Evolutionary conservation across 2,888 invertebrate genomes (phyloP), one percentile per base, ranked within the genome.

Genomic region (Gerris lacustris): DNA sequence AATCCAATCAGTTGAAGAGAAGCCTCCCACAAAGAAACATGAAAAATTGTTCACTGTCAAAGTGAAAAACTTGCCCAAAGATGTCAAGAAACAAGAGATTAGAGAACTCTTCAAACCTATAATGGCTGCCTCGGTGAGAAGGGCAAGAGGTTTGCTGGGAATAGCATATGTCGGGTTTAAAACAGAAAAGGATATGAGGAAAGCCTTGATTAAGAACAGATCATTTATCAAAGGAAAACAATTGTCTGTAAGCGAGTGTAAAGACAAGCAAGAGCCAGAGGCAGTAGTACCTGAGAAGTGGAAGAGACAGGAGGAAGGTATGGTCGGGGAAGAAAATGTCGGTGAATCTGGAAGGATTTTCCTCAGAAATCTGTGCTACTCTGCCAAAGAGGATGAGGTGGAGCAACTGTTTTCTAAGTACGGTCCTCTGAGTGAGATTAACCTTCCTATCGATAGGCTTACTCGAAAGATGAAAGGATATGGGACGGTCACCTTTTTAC

Each of bases 331-430:
- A 80, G 94, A 94, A 79, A 86, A 85, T 74, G 89, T 94, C 73
- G 91, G 88, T 0, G 94, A 94, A 79, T 94, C 96, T 75, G 98
- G 98, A 2, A 86, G 91, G 76, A 89, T 98, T 77, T 98, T 94
- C 83, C 84, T 96, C 0, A 85, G 97, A 73, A 98, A 98, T 83
- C 84, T 98, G 72, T 84, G 95, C 0, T 98, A 95, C 79, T 86
- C 88, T 5, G 86, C 89, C 6, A 91, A 88, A 0, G 95, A 96
- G 80, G 89, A 91, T 73, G 94, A 96, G 77, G 79, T 99, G 62
- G 88, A 89, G 76, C 82, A 84, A 73, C 78, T 93, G 0, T 98
- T 98, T 82, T 87, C 89, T 78, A 87, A 88, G 80, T 95, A 86
- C 83, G 96, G 96, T 69, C 91, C 91, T 0, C 77, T 97, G 62